phyloP scores from a whole-genome alignment of 92 coral and sea anemone species.

The Heliopora coerulea region DNA sequence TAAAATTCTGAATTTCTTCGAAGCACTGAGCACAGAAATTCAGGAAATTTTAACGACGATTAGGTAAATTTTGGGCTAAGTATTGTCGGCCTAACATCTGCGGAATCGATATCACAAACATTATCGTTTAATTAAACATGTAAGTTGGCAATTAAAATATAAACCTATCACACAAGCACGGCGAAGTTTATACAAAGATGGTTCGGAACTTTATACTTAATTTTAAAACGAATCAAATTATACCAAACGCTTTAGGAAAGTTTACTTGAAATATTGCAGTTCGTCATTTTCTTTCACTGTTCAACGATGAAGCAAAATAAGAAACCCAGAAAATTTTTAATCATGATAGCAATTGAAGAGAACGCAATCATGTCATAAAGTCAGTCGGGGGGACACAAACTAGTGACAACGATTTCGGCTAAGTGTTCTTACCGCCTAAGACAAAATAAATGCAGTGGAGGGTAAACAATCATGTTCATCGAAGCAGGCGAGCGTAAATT shows the following conservation, averaged over 20 bases:
- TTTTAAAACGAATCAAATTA: too few relatives aligned
- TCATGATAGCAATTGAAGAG: neutral
- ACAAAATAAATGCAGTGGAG: neutral
- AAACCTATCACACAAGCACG: neutral
- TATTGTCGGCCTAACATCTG: conserved; percentile 18
- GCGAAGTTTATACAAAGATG: neutral
- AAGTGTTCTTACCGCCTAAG: neutral
- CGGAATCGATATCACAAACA: neutral
- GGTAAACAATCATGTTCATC: neutral
- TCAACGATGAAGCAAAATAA: too few relatives aligned
- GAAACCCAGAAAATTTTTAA: too few relatives aligned
- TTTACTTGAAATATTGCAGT: too few relatives aligned
- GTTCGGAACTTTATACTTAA: too few relatives aligned
- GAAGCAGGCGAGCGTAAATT: neutral
- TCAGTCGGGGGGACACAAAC: too few relatives aligned
- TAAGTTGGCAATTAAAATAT: conserved; percentile 15
- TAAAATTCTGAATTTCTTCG: too few relatives aligned
- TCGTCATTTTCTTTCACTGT: too few relatives aligned
- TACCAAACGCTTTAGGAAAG: too few relatives aligned
- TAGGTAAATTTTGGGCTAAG: neutral
- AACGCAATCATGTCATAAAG: neutral
- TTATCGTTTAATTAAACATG: conserved; percentile 41
- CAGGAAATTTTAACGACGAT: neutral
- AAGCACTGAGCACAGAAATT: neutral
- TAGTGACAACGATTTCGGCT: neutral